Evolutionary conservation across 2,888 invertebrate genomes (phyloP).

Genomic region (Drosophila aldrichi): DNA sequence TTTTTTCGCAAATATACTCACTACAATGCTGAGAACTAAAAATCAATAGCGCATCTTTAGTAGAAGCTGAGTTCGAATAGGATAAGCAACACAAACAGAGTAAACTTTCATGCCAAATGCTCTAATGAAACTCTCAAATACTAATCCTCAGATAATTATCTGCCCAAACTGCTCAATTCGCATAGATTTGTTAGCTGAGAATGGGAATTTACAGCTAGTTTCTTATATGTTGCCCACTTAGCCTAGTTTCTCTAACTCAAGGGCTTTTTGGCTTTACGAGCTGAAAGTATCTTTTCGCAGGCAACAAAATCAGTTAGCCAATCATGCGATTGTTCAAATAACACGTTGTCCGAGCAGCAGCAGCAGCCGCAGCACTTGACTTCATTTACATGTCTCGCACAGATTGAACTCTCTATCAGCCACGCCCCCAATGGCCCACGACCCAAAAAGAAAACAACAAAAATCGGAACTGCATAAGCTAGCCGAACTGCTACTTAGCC

Average conservation of each 20-base stretch:
- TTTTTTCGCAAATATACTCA: background rate
- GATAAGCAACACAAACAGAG: too few relatives aligned
- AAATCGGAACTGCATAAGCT: slow-evolving; percentile 18
- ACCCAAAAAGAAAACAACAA: slow-evolving; percentile 17
- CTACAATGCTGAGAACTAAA: background rate
- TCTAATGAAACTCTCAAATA: too few relatives aligned
- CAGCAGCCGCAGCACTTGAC: slow-evolving; percentile 59
- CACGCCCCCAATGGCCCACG: slow-evolving; percentile 7
- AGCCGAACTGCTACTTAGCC: slow-evolving; percentile 71
- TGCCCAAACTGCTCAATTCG: background rate
- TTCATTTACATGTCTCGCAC: slow-evolving; percentile 66
- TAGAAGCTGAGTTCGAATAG: background rate
- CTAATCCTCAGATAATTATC: background rate
- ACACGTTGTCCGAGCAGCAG: slow-evolving; percentile 50
- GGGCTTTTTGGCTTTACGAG: background rate
- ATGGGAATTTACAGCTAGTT: background rate
- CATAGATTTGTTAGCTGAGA: background rate
- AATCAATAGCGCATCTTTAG: background rate
- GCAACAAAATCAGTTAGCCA: slow-evolving; percentile 38
- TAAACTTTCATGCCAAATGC: too few relatives aligned
- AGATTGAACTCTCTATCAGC: slow-evolving; percentile 31
- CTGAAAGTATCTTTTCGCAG: slow-evolving; percentile 20
- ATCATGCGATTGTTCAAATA: slow-evolving; percentile 76
- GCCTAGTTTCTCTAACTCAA: background rate
- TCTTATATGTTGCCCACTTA: too few relatives aligned